These are phyloP conservation scores for Trichomalopsis sarcophagae DNA, from an alignment of 1,140 invertebrate species.

Conservation along the genomic window DNA sequence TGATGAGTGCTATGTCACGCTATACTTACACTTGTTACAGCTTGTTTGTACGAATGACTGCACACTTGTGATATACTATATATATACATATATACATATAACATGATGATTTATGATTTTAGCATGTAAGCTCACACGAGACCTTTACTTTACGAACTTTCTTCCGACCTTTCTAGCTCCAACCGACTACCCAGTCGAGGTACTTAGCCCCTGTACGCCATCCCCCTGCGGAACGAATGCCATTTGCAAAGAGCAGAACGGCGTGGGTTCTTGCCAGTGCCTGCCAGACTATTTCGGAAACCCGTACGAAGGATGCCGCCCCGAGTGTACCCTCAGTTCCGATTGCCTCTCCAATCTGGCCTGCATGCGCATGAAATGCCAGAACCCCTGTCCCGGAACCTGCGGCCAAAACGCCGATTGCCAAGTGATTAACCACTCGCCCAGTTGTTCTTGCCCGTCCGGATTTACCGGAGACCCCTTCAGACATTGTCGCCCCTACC, in stretches of 20 bases:
- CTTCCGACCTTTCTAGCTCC: conserved; percentile 39
- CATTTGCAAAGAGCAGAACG: conserved; percentile 85
- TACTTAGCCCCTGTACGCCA: conserved; percentile 79
- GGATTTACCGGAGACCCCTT: conserved; percentile 77
- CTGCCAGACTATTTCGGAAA: conserved; percentile 71
- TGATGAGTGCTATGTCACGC: not conserved
- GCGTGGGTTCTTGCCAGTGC: conserved; percentile 75
- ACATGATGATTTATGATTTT: not conserved
- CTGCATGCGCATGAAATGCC: conserved; percentile 75
- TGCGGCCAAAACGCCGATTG: conserved; percentile 77
- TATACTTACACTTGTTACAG: not conserved
- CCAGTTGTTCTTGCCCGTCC: conserved; percentile 74
- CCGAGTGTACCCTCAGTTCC: conserved; percentile 73
- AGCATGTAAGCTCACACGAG: not conserved
- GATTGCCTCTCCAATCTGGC: conserved; percentile 74
- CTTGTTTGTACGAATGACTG: not conserved
- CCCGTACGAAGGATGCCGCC: conserved; percentile 72
- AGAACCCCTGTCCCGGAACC: conserved; percentile 74
- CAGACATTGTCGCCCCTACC: conserved; percentile 54
- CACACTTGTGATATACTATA: not conserved
- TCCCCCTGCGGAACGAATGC: conserved; percentile 88
- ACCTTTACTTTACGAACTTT: conserved; percentile 13
- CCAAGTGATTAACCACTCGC: conserved; percentile 76
- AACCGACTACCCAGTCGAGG: conserved; percentile 52
- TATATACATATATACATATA: not conserved